Conservation (phyloP, 2,888 invertebrate species). For the Volucella bombylans region DNA sequence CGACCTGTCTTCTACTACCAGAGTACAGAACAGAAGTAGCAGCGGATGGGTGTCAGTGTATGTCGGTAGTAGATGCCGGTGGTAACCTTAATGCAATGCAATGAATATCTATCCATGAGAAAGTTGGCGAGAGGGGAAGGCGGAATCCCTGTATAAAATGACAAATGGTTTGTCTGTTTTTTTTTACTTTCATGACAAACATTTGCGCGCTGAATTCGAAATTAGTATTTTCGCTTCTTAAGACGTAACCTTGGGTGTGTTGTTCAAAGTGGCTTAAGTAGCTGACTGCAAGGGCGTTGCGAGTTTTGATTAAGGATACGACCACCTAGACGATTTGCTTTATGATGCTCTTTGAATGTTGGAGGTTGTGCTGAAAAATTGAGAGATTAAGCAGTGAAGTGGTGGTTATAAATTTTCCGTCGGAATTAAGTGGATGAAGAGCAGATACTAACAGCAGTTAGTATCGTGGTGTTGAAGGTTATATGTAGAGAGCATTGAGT, state of each 20-base stretch:
- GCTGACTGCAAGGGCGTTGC: too few relatives aligned
- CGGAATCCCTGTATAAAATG: slow-evolving; percentile 34
- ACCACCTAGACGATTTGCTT: too few relatives aligned
- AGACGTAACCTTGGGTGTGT: slow-evolving; percentile 6
- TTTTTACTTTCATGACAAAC: slow-evolving; percentile 51
- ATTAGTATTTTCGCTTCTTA: slow-evolving; percentile 46
- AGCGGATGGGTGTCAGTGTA: slow-evolving; percentile 16
- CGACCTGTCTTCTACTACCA: neutral
- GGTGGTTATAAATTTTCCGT: too few relatives aligned
- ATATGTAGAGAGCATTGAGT: too few relatives aligned
- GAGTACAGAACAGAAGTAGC: too few relatives aligned
- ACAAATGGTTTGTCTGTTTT: slow-evolving; percentile 50
- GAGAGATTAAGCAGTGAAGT: too few relatives aligned
- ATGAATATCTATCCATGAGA: neutral
- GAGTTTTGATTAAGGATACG: too few relatives aligned
- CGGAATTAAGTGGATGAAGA: too few relatives aligned
- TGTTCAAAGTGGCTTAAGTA: slow-evolving; percentile 15
- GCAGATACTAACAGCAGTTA: too few relatives aligned
- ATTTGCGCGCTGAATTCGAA: slow-evolving; percentile 64
- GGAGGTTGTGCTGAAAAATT: too few relatives aligned
- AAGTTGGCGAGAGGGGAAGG: neutral
- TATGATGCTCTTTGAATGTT: too few relatives aligned
- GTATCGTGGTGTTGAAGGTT: too few relatives aligned
- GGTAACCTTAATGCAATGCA: slow-evolving; percentile 22
- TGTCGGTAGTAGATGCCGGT: neutral